These are phyloP conservation scores for Ditula angustiorana DNA, from an alignment of 2,888 invertebrate genomes.

Conservation along the genomic window DNA sequence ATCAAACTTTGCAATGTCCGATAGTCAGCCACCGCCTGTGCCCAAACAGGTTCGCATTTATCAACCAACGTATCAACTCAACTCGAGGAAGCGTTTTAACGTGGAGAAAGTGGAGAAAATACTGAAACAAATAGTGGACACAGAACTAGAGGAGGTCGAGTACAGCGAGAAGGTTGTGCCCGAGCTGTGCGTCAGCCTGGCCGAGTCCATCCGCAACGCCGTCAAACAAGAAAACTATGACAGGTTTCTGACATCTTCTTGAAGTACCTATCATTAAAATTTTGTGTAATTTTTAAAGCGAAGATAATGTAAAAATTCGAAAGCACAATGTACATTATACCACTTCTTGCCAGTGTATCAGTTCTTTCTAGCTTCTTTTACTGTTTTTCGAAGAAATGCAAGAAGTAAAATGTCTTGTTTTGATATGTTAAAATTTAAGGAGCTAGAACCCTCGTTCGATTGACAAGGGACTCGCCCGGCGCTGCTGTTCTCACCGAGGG, in stretches of 20 bases:
- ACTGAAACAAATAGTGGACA: constrained; percentile 84
- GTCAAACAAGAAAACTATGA: constrained; percentile 89
- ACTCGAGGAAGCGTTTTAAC: constrained; percentile 87
- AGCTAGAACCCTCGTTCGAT: background rate
- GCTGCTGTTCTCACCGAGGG: background rate
- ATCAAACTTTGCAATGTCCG: constrained; percentile 66
- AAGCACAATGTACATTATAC: constrained; percentile 61
- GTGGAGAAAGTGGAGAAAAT: constrained; percentile 86
- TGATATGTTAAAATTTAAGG: background rate
- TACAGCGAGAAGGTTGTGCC: constrained; percentile 86
- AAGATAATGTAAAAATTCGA: constrained; percentile 8
- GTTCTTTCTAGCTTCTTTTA: constrained; percentile 50
- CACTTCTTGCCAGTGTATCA: constrained; percentile 58
- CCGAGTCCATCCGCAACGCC: constrained; percentile 85
- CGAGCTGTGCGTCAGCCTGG: constrained; percentile 84
- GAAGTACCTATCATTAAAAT: background rate
- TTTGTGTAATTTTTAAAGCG: background rate
- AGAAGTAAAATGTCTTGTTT: constrained; percentile 4
- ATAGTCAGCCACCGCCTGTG: constrained; percentile 45
- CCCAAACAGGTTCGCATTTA: constrained; percentile 77
- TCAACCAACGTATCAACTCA: constrained; percentile 88
- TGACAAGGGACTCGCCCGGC: background rate
- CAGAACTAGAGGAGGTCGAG: constrained; percentile 86
- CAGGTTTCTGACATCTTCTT: constrained; percentile 75
- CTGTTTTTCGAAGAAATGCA: constrained; percentile 44